Conservation (phyloP, 2,888 invertebrate species). For the Aproaerema taeniolella region DNA sequence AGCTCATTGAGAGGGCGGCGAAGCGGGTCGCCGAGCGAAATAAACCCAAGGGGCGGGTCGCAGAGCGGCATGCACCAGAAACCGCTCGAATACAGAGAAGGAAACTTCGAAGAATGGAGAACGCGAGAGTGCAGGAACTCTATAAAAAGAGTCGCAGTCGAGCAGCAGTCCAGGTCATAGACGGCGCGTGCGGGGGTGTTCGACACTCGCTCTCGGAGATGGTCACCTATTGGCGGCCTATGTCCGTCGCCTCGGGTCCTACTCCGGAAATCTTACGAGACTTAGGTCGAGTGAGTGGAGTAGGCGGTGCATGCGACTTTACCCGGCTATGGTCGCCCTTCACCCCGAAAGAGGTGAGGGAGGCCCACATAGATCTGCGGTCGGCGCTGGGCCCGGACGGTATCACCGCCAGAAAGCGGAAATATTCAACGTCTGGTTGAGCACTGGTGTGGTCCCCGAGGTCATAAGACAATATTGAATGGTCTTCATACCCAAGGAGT, state of each 20-base stretch:
- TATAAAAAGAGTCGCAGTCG: no score
- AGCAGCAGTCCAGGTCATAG: slow-evolving; percentile 1
- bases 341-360: not conserved
- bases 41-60: not conserved
- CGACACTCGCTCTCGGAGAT: no score
- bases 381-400: not conserved
- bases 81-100: not conserved
- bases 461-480: not conserved
- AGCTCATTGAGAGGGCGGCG: not conserved
- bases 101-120: not conserved
- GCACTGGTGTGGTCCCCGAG: no score
- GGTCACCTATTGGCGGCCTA: not conserved
- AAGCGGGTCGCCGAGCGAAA: not conserved
- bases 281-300: not conserved
- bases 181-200: not conserved
- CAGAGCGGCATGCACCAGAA: not conserved
- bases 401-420: no score
- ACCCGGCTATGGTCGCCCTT: no score
- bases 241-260: not conserved
- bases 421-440: no score
- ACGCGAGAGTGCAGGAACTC: not conserved
- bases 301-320: no score
- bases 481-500: not conserved
- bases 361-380: not conserved
- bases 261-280: no score